Percentiles rank a stretch among this genome's conserved stretches.
Conservation (phyloP, 2,797 vertebrate genomes). For the Anguilla obscura region DNA sequence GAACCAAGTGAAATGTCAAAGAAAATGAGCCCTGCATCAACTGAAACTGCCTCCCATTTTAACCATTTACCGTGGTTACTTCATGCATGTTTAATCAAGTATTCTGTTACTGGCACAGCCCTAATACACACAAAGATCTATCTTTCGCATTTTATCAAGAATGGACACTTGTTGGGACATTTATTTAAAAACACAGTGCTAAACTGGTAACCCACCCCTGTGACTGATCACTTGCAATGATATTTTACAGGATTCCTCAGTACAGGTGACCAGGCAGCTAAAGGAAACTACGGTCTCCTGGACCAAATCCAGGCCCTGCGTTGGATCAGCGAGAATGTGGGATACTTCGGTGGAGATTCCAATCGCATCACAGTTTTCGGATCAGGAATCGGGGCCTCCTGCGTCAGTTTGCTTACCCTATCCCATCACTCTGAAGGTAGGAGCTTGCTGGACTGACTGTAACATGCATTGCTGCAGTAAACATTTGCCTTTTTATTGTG, state of each 20-base stretch:
- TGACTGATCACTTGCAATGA: background rate
- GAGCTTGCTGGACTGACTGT: constrained; percentile 27
- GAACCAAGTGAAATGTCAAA: too few species aligned
- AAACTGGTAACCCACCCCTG: background rate
- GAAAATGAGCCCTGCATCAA: too few species aligned
- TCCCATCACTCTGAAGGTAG: constrained; percentile 98
- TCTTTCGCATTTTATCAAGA: too few species aligned
- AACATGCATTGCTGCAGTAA: background rate
- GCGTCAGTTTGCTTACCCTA: constrained; percentile 95
- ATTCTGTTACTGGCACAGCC: too few species aligned
- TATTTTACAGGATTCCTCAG: constrained; percentile 86
- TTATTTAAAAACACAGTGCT: background rate
- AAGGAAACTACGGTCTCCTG: constrained; percentile 96
- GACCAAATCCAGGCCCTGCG: constrained; percentile 97
- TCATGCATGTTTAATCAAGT: too few species aligned
- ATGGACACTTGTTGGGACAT: too few species aligned
- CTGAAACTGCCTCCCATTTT: too few species aligned
- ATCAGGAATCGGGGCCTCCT: constrained; percentile 95
- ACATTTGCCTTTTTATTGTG: background rate
- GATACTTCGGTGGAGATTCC: constrained; percentile 97
- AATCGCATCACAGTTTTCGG: constrained; percentile 96
- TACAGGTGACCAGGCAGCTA: constrained; percentile 96
- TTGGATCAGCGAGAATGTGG: constrained; percentile 98
- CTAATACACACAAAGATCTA: too few species aligned
- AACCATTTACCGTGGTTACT: too few species aligned